Percentiles rank a stretch among this genome's conserved stretches.
Conservation (phyloP, 2,888 invertebrate genomes). For the Cynaeus angustus region DNA sequence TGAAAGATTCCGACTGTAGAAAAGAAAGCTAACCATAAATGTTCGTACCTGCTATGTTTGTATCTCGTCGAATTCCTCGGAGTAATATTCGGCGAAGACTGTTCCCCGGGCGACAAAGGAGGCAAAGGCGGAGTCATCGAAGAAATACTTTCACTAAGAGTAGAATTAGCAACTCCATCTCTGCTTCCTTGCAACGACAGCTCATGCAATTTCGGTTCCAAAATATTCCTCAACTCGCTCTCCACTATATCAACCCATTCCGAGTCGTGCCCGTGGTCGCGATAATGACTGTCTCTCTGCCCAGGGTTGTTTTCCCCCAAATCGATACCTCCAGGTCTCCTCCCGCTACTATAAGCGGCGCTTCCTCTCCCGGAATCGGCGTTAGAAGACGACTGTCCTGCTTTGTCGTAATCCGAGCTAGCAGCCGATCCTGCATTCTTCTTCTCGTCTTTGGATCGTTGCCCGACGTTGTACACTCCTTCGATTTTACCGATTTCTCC, state of each 20-base stretch:
- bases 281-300: slow-evolving; percentile 60
- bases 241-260: slow-evolving; percentile 90
- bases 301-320: slow-evolving; percentile 77
- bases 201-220: slow-evolving; percentile 83
- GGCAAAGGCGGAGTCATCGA: slow-evolving; percentile 87
- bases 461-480: slow-evolving; percentile 76
- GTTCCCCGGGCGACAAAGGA: slow-evolving; percentile 81
- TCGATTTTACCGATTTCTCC: slow-evolving; percentile 71
- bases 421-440: slow-evolving; percentile 76
- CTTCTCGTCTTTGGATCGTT: slow-evolving; percentile 72
- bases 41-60: slow-evolving; percentile 69
- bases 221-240: slow-evolving; percentile 84
- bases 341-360: slow-evolving; percentile 85
- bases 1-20: slow-evolving; percentile 61
- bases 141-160: slow-evolving; percentile 78
- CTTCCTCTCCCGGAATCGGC: slow-evolving; percentile 88
- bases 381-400: slow-evolving; percentile 82
- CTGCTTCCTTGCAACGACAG: slow-evolving; percentile 74
- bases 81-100: slow-evolving; percentile 71
- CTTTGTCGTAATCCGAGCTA: slow-evolving; percentile 85
- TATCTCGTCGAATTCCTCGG: slow-evolving; percentile 68
- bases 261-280: slow-evolving; percentile 74
- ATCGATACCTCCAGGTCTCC: slow-evolving; percentile 74
- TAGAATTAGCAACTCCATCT: slow-evolving; percentile 78
- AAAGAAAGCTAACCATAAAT: background rate